Conservation (phyloP, 2,797 vertebrate genomes). For the Pyrocephalus nanus region DNA sequence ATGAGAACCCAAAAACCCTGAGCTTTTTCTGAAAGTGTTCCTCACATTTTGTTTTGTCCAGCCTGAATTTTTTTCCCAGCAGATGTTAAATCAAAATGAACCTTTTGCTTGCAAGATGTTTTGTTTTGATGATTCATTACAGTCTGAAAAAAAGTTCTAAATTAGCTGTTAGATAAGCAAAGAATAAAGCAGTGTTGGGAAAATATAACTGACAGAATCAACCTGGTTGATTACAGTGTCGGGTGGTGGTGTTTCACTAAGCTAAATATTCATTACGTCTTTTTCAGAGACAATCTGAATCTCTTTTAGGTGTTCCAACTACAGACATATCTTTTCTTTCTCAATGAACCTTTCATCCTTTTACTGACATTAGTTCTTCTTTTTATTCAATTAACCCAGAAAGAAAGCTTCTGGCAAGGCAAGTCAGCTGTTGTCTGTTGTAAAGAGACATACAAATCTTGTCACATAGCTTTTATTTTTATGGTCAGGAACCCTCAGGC, state of each 20-base stretch:
- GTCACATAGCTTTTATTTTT: slow-evolving; percentile 74
- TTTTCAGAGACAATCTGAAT: background rate
- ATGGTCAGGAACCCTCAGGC: slow-evolving; percentile 74
- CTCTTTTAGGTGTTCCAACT: slow-evolving; percentile 36
- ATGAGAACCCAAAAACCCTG: background rate
- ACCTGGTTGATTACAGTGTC: slow-evolving; percentile 16
- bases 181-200: slow-evolving; percentile 15
- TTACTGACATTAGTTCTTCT: slow-evolving; percentile 68
- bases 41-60: background rate
- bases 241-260: slow-evolving; percentile 37
- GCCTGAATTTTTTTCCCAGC: background rate
- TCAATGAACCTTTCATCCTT: slow-evolving; percentile 68
- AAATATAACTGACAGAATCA: slow-evolving; percentile 16
- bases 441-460: slow-evolving; percentile 73
- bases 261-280: slow-evolving; percentile 25
- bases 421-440: slow-evolving; percentile 71
- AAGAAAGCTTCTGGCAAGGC: slow-evolving; percentile 67
- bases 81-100: background rate
- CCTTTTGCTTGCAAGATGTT: background rate
- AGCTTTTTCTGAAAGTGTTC: background rate
- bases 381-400: slow-evolving; percentile 77
- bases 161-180: slow-evolving; percentile 23
- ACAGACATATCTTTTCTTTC: slow-evolving; percentile 54
- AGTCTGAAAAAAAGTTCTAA: background rate
- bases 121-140: background rate